Percentiles rank a stretch among this genome's conserved stretches.
Conservation (phyloP, 2,888 invertebrate genomes). For the Phlogophora meticulosa region DNA sequence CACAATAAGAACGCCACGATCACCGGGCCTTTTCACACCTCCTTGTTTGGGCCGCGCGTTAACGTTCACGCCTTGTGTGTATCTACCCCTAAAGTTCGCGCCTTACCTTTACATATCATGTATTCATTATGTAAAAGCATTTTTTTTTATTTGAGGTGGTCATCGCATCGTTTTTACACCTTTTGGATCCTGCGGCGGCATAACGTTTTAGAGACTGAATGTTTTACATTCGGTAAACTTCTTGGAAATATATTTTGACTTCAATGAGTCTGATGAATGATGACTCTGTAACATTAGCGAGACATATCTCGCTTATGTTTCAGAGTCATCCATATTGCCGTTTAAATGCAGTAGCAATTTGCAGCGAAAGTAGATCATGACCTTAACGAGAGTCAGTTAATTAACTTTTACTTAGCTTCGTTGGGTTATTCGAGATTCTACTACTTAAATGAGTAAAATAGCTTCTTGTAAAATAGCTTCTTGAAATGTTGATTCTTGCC, state of each 20-base stretch:
- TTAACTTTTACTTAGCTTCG: conserved; percentile 36
- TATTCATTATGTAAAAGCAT: conserved; percentile 79
- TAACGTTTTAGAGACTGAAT: conserved; percentile 48
- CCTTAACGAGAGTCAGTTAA: conserved; percentile 37
- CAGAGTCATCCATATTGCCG: neutral
- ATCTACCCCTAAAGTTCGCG: conserved; percentile 88
- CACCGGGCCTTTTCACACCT: conserved; percentile 89
- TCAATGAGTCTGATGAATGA: too few species aligned
- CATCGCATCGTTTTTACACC: conserved; percentile 61
- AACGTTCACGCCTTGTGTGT: conserved; percentile 89
- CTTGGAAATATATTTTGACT: conserved; percentile 38
- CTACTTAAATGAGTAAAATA: neutral
- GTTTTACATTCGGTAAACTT: conserved; percentile 44
- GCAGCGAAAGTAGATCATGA: conserved; percentile 34
- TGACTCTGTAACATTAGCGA: too few species aligned
- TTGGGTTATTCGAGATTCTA: conserved; percentile 16
- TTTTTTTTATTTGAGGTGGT: conserved; percentile 68
- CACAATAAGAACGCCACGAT: conserved; percentile 83
- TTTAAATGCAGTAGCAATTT: conserved; percentile 7
- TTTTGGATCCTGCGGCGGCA: conserved; percentile 53
- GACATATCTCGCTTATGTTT: conserved; percentile 2
- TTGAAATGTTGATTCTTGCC: neutral
- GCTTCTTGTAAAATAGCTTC: conserved; percentile 10
- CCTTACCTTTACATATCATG: conserved; percentile 85
- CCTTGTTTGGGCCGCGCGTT: conserved; percentile 86